Evolutionary conservation across 92 coral and sea anemone species (phyloP).

Genomic region (Heliopora coerulea): DNA sequence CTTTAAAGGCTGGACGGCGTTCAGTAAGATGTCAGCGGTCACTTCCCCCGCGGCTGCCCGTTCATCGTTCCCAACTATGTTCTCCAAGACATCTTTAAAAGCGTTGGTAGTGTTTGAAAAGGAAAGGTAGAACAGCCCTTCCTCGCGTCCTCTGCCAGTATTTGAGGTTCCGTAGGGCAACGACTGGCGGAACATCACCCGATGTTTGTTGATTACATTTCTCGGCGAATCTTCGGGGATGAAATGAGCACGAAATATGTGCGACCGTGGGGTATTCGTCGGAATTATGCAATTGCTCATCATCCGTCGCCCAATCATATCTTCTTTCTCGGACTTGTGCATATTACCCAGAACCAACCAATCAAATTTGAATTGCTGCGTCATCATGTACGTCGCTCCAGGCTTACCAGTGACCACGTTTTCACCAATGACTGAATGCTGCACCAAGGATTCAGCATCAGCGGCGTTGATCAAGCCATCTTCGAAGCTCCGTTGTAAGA

Average conservation of each 20-base stretch:
- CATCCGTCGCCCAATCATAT: conserved; percentile 67
- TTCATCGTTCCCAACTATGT: conserved; percentile 60
- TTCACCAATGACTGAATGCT: conserved; percentile 21
- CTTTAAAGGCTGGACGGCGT: conserved; percentile 62
- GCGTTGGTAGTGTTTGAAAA: conserved; percentile 61
- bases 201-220: conserved; percentile 52
- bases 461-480: conserved; percentile 74
- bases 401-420: conserved; percentile 40
- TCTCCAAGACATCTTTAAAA: conserved; percentile 58
- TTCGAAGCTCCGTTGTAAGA: conserved; percentile 63
- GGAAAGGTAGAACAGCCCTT: conserved; percentile 71
- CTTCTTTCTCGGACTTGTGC: conserved; percentile 72
- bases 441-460: conserved; percentile 52
- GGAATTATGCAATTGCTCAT: conserved; percentile 64
- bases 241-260: conserved; percentile 66
- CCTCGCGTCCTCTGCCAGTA: conserved; percentile 56
- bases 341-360: conserved; percentile 67
- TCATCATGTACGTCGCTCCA: conserved; percentile 64
- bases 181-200: conserved; percentile 68
- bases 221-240: conserved; percentile 60
- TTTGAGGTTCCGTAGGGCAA: conserved; percentile 66
- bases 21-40: conserved; percentile 58
- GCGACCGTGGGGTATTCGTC: conserved; percentile 58
- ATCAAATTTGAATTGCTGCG: conserved; percentile 77
- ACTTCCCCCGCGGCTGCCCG: conserved; percentile 58